Evolutionary conservation across 2,113 vertebrate genomes (phyloP).

Genomic region (Anhinga anhinga): DNA sequence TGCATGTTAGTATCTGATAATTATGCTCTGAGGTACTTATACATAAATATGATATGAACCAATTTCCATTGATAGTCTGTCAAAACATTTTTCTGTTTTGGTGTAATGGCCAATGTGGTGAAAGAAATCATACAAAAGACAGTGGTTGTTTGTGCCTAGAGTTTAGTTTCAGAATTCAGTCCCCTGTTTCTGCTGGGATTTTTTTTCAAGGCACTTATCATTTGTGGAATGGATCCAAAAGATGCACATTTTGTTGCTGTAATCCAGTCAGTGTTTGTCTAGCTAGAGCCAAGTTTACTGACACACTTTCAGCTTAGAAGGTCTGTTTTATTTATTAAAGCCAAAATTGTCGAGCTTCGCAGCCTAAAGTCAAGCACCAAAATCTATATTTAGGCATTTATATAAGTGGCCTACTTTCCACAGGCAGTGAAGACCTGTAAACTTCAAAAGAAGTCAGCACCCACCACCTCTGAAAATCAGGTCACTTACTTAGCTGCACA

Average conservation of each 20-base stretch:
- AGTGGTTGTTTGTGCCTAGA: neutral
- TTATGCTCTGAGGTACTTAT: neutral
- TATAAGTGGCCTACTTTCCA: neutral
- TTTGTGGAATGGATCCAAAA: neutral
- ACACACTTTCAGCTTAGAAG: neutral
- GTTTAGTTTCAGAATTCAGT: neutral
- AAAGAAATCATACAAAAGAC: neutral
- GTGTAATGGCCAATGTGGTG: neutral
- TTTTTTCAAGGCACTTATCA: neutral
- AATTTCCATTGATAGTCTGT: neutral
- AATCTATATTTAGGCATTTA: constrained; percentile 4
- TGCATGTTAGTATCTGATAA: neutral
- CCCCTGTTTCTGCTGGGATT: neutral
- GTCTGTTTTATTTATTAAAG: constrained; percentile 11
- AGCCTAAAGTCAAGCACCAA: neutral
- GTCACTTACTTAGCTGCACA: neutral
- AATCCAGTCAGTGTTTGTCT: neutral
- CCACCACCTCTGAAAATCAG: neutral
- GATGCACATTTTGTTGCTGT: neutral
- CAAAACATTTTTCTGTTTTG: neutral
- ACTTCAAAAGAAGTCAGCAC: neutral
- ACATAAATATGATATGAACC: neutral
- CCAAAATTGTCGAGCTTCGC: neutral
- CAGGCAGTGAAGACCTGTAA: neutral
- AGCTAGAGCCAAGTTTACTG: neutral